Conservation (phyloP, 2,888 invertebrate species). For the Andrena hattorfiana region DNA sequence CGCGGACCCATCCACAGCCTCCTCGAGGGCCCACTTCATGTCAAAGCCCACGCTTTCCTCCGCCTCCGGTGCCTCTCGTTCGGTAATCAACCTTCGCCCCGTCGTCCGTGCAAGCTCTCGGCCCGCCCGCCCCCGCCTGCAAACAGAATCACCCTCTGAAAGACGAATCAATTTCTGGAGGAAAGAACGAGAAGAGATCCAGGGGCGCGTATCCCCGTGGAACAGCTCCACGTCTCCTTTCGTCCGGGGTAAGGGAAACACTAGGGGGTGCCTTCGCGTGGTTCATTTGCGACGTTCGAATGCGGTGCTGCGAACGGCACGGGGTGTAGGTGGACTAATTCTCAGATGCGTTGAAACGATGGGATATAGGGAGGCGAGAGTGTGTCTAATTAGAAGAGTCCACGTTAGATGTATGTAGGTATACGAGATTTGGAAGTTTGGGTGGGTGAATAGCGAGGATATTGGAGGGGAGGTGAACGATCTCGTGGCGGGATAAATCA, state of each 20-base stretch:
- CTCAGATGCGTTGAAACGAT: background rate
- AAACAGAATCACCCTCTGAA: conserved; percentile 74
- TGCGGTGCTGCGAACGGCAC: background rate
- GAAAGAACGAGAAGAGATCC: conserved; percentile 28
- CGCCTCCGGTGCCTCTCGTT: conserved; percentile 21
- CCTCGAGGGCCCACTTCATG: conserved; percentile 76
- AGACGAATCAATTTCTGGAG: conserved; percentile 70
- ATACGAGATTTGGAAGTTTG: background rate
- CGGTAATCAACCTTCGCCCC: conserved; percentile 73
- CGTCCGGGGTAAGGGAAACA: background rate
- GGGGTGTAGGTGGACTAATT: background rate
- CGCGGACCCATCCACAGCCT: conserved; percentile 56
- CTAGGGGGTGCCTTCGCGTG: background rate
- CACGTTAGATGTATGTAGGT: background rate
- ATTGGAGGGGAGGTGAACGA: conserved; percentile 7
- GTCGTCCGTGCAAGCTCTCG: conserved; percentile 2
- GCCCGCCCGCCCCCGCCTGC: conserved; percentile 37
- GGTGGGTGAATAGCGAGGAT: background rate
- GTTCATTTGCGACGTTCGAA: background rate
- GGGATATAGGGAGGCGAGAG: background rate
- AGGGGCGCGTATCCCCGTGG: background rate
- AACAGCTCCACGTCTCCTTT: conserved; percentile 47
- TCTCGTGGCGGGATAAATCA: conserved; percentile 59
- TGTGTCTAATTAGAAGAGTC: conserved; percentile 2
- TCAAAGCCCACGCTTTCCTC: conserved; percentile 61